These are phyloP conservation scores for Melinaea menophilus DNA, from an alignment of 2,888 invertebrate genomes.

Conservation along the genomic window DNA sequence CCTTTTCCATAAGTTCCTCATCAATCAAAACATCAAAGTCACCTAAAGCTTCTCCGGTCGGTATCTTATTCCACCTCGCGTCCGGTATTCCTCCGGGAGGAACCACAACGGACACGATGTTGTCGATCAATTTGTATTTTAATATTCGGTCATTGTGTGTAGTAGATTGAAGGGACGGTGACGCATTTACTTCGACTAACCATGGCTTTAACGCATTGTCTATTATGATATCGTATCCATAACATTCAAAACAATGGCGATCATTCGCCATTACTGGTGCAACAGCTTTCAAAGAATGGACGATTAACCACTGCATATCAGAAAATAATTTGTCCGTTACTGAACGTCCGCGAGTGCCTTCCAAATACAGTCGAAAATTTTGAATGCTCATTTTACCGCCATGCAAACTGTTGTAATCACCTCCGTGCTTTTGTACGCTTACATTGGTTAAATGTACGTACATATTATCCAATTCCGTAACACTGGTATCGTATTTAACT, in stretches of 20 bases:
- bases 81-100: constrained; percentile 94
- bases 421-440: constrained; percentile 97
- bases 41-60: constrained; percentile 83
- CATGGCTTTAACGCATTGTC: constrained; percentile 96
- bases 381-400: constrained; percentile 97
- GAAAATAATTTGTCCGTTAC: constrained; percentile 94
- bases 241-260: constrained; percentile 95
- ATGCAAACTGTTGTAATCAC: constrained; percentile 95
- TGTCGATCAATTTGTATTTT: constrained; percentile 96
- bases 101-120: constrained; percentile 92
- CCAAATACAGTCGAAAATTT: constrained; percentile 92
- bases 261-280: constrained; percentile 97
- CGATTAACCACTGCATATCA: constrained; percentile 93
- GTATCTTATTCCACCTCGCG: constrained; percentile 92
- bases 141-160: constrained; percentile 96
- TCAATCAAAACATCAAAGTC: constrained; percentile 91
- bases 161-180: constrained; percentile 95
- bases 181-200: constrained; percentile 96
- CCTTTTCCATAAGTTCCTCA: constrained; percentile 86
- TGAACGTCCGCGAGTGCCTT: constrained; percentile 92
- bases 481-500: constrained; percentile 95
- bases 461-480: constrained; percentile 93
- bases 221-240: constrained; percentile 97
- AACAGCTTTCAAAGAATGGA: constrained; percentile 95
- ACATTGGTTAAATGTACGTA: constrained; percentile 96